Conservation (phyloP, 23 tunicate species). For the Oikopleura dioica region DNA sequence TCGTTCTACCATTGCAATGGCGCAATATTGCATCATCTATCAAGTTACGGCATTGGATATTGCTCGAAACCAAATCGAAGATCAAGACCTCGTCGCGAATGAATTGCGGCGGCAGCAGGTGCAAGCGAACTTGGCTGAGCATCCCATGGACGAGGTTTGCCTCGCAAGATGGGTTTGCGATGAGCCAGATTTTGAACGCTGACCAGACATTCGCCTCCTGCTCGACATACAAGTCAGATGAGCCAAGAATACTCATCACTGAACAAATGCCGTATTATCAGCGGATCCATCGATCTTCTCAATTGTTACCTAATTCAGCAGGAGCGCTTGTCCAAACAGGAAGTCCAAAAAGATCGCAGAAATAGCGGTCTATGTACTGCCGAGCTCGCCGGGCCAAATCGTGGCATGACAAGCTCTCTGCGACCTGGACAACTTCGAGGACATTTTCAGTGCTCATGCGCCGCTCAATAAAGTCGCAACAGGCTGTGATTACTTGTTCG, state of each 20-base stretch:
- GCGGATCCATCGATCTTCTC: no score
- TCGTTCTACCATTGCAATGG: no score
- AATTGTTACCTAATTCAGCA: neutral
- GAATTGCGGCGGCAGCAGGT: neutral
- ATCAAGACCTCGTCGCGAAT: slow-evolving; percentile 15
- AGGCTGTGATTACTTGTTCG: neutral
- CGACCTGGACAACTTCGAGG: neutral
- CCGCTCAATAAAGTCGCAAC: neutral
- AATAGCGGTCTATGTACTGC: neutral
- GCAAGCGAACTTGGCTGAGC: neutral
- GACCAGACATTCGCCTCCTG: neutral
- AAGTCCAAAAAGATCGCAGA: neutral
- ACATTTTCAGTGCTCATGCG: neutral
- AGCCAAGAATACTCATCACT: neutral
- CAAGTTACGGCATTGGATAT: neutral
- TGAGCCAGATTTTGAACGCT: neutral
- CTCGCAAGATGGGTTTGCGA: neutral
- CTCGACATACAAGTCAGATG: neutral
- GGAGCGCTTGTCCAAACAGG: neutral
- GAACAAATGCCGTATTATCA: no score
- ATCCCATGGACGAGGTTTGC: neutral
- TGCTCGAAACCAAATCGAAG: neutral
- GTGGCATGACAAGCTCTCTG: neutral
- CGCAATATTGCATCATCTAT: neutral
- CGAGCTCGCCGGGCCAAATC: neutral